phyloP scores from a whole-genome alignment of 2,113 vertebrate species.

The Callopanchax toddi region DNA sequence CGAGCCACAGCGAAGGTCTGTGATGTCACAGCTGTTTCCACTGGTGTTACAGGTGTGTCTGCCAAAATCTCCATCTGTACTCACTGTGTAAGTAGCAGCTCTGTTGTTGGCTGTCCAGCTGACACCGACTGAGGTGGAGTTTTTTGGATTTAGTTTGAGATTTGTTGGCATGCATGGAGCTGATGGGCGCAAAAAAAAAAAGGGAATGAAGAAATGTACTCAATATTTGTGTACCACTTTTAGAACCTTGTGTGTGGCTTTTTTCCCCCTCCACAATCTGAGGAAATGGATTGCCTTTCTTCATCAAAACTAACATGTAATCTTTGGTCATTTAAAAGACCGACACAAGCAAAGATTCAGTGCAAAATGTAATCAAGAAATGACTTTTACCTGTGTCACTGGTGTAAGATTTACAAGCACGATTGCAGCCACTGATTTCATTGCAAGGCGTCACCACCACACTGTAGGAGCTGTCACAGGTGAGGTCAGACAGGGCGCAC shows the following conservation, averaged over 20 bases:
- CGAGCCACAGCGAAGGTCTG: conserved; percentile 85
- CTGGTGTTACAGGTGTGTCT: conserved; percentile 75
- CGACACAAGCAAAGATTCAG: neutral
- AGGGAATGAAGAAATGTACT: neutral
- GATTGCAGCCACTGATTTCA: conserved; percentile 84
- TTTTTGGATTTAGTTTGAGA: conserved; percentile 73
- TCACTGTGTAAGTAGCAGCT: conserved; percentile 80
- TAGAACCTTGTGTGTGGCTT: no score
- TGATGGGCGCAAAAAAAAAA: conserved; percentile 53
- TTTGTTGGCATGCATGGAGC: conserved; percentile 89
- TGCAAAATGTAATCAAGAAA: neutral
- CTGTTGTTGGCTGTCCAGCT: conserved; percentile 82
- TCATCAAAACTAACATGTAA: neutral
- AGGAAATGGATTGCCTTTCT: neutral
- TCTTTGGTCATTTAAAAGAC: neutral
- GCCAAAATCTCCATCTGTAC: conserved; percentile 47
- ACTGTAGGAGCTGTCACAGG: conserved; percentile 82
- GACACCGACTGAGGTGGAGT: conserved; percentile 71
- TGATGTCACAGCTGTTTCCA: conserved; percentile 78
- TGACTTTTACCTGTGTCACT: conserved; percentile 82
- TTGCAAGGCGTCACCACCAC: conserved; percentile 85
- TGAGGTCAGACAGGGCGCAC: conserved; percentile 86
- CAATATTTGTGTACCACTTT: neutral
- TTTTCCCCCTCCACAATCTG: no score
- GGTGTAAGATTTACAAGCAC: conserved; percentile 73